phyloP scores from a whole-genome alignment of 37 sponge, comb jelly and placozoan genomes.

The Ianthella basta region DNA sequence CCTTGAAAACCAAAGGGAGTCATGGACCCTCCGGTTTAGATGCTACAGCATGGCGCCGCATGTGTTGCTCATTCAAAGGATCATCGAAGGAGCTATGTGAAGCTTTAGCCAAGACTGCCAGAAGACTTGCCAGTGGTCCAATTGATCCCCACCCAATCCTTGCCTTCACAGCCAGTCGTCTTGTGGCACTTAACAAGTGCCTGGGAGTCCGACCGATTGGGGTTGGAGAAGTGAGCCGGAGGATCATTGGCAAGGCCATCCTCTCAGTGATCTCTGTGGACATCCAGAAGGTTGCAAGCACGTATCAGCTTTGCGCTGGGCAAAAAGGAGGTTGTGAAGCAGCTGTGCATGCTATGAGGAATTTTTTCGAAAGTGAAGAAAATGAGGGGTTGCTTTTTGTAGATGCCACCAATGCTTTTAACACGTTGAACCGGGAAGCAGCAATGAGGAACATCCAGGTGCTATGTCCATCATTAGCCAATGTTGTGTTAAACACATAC shows the following conservation, averaged over 20 bases:
- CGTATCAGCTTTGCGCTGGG: neutral
- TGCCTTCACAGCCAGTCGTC: neutral
- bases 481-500: constrained; percentile 38
- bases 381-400: constrained; percentile 15
- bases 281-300: neutral
- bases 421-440: constrained; percentile 31
- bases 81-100: constrained; percentile 18
- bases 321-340: neutral
- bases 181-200: neutral
- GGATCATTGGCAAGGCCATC: neutral
- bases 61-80: constrained; percentile 10
- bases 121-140: neutral
- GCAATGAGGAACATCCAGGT: constrained; percentile 42
- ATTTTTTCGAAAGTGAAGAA: neutral
- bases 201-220: constrained; percentile 19
- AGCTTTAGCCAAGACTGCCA: neutral
- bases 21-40: constrained; percentile 20
- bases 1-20: constrained; percentile 20
- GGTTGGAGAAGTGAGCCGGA: neutral
- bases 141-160: neutral
- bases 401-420: constrained; percentile 38
- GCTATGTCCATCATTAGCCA: constrained; percentile 36
- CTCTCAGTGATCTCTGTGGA: neutral
- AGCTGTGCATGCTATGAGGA: neutral
- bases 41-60: constrained; percentile 22